phyloP scores from a whole-genome alignment of 2,888 invertebrate species.

The Sminthurinus aureus region DNA sequence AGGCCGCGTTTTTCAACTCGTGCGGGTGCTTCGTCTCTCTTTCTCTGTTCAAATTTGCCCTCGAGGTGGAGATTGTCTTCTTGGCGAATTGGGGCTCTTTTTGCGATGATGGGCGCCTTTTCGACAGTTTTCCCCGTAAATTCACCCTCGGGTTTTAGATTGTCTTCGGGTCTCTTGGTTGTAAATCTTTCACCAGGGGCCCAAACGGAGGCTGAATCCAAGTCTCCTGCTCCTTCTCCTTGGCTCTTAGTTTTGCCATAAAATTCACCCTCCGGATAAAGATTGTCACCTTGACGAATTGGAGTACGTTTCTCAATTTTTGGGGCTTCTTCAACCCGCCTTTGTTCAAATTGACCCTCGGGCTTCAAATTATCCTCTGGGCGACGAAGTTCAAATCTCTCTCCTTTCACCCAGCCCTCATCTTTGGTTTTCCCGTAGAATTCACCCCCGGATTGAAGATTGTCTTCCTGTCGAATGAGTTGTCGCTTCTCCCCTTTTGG shows the following conservation, averaged over 20 bases:
- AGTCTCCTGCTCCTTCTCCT: constrained; percentile 57
- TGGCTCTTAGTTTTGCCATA: constrained; percentile 58
- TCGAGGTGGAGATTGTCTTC: constrained; percentile 67
- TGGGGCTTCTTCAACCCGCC: constrained; percentile 62
- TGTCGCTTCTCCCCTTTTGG: constrained; percentile 63
- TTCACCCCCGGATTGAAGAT: constrained; percentile 70
- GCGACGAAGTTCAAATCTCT: constrained; percentile 70
- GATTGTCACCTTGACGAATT: constrained; percentile 66
- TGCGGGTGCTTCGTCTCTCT: constrained; percentile 62
- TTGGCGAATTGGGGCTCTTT: constrained; percentile 57
- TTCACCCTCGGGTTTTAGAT: constrained; percentile 61
- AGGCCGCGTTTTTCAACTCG: constrained; percentile 62
- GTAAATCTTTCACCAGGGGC: constrained; percentile 61
- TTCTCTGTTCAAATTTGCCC: constrained; percentile 67
- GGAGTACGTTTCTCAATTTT: constrained; percentile 62
- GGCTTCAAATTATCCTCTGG: constrained; percentile 63
- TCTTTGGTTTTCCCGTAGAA: constrained; percentile 66
- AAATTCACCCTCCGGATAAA: constrained; percentile 72
- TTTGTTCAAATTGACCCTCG: constrained; percentile 64
- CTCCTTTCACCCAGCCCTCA: constrained; percentile 67
- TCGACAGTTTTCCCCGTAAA: constrained; percentile 67
- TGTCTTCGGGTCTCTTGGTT: constrained; percentile 64
- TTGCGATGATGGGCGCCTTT: constrained; percentile 66
- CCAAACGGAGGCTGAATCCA: constrained; percentile 47
- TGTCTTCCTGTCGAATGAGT: constrained; percentile 64